phyloP scores from a whole-genome alignment of 2,797 vertebrate genomes.

The Thamnophis elegans region DNA sequence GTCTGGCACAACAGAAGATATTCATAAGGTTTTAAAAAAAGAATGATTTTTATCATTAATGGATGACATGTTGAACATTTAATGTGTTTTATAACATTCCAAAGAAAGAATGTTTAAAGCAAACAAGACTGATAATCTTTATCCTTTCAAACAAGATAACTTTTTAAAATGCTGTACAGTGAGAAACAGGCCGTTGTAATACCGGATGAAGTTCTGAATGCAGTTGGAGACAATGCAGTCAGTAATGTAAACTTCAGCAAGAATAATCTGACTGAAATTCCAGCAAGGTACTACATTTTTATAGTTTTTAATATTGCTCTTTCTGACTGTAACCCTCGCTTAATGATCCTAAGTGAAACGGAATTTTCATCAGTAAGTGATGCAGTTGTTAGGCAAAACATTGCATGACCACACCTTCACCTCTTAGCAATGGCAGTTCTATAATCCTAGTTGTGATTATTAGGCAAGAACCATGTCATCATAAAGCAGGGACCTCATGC shows the following conservation, averaged over 20 bases:
- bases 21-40: background rate
- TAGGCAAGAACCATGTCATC: background rate
- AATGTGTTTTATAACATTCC: background rate
- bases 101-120: background rate
- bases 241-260: conserved; percentile 86
- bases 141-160: background rate
- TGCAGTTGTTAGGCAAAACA: background rate
- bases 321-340: background rate
- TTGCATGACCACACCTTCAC: background rate
- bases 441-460: background rate
- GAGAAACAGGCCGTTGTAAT: conserved; percentile 80
- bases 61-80: background rate
- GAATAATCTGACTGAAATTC: conserved; percentile 83
- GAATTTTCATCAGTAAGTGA: background rate
- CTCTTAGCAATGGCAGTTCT: background rate
- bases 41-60: background rate
- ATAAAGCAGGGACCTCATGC: background rate
- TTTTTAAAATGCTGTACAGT: conserved; percentile 65
- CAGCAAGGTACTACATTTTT: conserved; percentile 78
- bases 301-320: accelerated
- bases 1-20: background rate
- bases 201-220: conserved; percentile 84
- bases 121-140: background rate
- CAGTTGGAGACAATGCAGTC: conserved; percentile 70
- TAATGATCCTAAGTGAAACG: background rate